Base-by-base conservation (phyloP, 2,797 vertebrate genomes). In the Gambusia yucatana region DNA sequence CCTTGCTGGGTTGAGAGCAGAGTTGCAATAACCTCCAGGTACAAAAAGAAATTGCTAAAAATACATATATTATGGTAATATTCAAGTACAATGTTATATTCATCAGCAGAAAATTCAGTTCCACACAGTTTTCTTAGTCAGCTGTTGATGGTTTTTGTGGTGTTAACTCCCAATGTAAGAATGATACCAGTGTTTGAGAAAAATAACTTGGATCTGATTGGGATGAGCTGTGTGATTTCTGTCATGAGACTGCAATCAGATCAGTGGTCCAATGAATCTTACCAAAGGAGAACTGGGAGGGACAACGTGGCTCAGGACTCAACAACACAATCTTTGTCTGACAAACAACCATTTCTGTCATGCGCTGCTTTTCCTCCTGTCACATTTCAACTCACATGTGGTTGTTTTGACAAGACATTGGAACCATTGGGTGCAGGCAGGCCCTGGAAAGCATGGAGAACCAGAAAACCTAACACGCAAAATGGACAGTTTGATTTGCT, bases 201-300 rank as follows among this genome's bases (percentile, higher is more conserved):
- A 86, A 88, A 77, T 87, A 80, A 72, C 86, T 80, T 73, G 0
- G 77, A 59, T 82, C 79, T 36, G 73, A 80, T 71, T 83, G 65
- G 76, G 78, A 78, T 80, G 79, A 48, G 86, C 84, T 84, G 88
- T 83, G 91, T 90, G 91, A 94, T 87, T 79, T 5, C 73, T 90
- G 86, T 94, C 94, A 94, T 92, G 93, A 80, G 93, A 93, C 87
- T 22, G 82, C 80, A 73, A 6, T 59, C 77, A 88, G 86, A 79
- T 72, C 2, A 77, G 75, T 79, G 86, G 83, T 88, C 82, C 74
- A 86, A 84, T 79, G 83, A 89, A 87, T 78, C 80, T 57, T 84
- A 72, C 67, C 13, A 41, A 63, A 79, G 73, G 47, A 84, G 77
- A 77, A 78, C 61, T 36, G 3, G 63, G 74, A 73, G 79, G 76